Conservation (phyloP, 2,113 vertebrate species). For the Cryptomyrus ogoouensis region DNA sequence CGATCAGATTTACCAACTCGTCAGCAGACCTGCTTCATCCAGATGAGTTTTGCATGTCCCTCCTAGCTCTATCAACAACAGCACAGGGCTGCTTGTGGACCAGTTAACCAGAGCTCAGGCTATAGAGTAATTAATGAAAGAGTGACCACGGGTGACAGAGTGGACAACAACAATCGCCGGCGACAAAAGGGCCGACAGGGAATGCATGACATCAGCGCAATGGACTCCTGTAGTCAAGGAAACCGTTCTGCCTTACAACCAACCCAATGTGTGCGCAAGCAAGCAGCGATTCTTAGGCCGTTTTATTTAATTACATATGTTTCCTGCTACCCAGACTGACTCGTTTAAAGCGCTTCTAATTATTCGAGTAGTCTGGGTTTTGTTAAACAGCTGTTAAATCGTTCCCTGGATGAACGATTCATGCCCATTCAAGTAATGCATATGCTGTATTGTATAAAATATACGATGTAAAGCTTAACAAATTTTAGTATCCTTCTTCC, state of each 20-base stretch:
- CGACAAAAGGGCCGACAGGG: neutral
- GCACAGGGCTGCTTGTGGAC: neutral
- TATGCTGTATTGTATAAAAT: constrained; percentile 18
- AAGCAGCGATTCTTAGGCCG: neutral
- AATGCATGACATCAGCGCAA: constrained; percentile 7
- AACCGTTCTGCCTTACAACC: neutral
- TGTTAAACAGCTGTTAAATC: neutral
- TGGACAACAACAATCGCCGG: neutral
- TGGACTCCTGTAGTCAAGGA: neutral
- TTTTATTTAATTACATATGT: neutral
- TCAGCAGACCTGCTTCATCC: neutral
- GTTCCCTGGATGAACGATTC: neutral
- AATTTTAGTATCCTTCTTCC: neutral
- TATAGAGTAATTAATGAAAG: neutral
- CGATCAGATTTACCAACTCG: neutral
- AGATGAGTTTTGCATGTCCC: neutral
- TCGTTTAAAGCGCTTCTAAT: neutral
- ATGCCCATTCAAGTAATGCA: constrained; percentile 17
- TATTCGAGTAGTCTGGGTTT: neutral
- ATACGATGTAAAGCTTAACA: constrained; percentile 1
- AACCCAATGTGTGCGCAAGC: neutral
- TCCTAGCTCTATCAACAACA: neutral
- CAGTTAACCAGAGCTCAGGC: neutral
- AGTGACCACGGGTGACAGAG: neutral
- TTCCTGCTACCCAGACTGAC: neutral